Evolutionary conservation across 2,888 invertebrate genomes (phyloP), one percentile per base, ranked within the genome.

Genomic region (Gisinianus flammeolus): DNA sequence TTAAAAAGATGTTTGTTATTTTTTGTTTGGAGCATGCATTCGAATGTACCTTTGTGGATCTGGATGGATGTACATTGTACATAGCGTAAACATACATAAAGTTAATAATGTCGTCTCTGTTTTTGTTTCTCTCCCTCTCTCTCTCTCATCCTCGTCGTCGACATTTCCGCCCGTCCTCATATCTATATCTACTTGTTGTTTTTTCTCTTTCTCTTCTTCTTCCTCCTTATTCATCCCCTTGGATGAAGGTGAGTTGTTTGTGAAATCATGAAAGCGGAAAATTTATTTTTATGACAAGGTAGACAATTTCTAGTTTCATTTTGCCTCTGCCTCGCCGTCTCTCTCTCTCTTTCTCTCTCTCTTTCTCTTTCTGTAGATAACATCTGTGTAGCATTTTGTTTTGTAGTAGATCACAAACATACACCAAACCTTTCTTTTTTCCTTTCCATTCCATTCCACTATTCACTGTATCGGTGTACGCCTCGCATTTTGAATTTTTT

Each of bases 211-310:
- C 72, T 44, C 19, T 35, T 35, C 54, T 52, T 31, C 44, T 68
- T 68, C 28, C 10, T 31, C 22, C 24, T 12, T 44, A 44, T 44
- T 44, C 44, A 44, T 44, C 44, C 44, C 19, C 16, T 44, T 44
- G 44, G 44, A 2, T 44, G 44, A 26, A 62, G 62, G 62, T 22
- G 62, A 62, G 62, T 67, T 67, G 31, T 35, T 67, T 67, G 67
- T 35, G 67, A 67, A 67, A 67, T 67, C 67, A 67, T 67, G 67
- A 67, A 31, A n/a, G 67, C 67, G 67, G 67, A 67, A 67, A 67
- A 67, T 67, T 67, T 67, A 67, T 67, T 67, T 67, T 67, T 67
- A 67, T 67, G 67, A 67, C 67, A 67, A 67, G 33, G 67, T 31
- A 66, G 30, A 66, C 30, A 31, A 66, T 31, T 24, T 8, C 62